Evolutionary conservation across 2,888 invertebrate genomes (phyloP), one percentile per base, ranked within the genome.

Genomic region (Erebia ligea): DNA sequence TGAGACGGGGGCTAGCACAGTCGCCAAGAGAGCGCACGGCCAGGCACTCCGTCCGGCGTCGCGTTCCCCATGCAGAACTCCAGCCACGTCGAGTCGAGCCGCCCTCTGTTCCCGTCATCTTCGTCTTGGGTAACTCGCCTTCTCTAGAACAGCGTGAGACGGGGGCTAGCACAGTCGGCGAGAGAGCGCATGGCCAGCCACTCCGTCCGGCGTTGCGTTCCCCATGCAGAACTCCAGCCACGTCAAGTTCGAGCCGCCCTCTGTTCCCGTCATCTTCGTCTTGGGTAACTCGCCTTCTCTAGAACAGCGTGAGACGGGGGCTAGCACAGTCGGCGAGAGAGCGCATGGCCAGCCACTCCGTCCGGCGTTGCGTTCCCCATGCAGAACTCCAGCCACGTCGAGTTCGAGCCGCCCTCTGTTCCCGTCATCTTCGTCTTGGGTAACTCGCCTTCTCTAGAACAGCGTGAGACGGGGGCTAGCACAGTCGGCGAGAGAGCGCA

Each of bases 371-470:
- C 94, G 80, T 96, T 96, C 85, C 96, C 96, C 73, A 96, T 96
- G 95, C 97, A 96, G 87, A 97, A 97, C 91, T 94, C 95, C 76
- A 96, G 96, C 82, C 95, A 96, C 80, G 96, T 97, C 89, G 96
- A 96, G 88, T 97, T 97, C 88, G 97, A 97, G 91, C 95, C 96
- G 76, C 97, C 97, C 64, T 96, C 95, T 86, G 97, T 97, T 82
- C 98, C 98, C 71, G 97, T 98, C 86, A 97, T 98, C 94, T 98
- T 98, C 89, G 95, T 98, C 77, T 95, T 98, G 87, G 97, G 97
- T 97, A 86, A 92, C 94, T 57, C 42, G 11, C n/a, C 17, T 58
- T 40, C n/a, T 17, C 10, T 42, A 42, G 34, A 34, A 9, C 57
- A 15, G 15, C 2, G 10, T 86, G 92, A 91, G 91, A 85, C 86